Evolutionary conservation across 2,113 vertebrate species (phyloP).

Genomic region (Grammomys surdaster): DNA sequence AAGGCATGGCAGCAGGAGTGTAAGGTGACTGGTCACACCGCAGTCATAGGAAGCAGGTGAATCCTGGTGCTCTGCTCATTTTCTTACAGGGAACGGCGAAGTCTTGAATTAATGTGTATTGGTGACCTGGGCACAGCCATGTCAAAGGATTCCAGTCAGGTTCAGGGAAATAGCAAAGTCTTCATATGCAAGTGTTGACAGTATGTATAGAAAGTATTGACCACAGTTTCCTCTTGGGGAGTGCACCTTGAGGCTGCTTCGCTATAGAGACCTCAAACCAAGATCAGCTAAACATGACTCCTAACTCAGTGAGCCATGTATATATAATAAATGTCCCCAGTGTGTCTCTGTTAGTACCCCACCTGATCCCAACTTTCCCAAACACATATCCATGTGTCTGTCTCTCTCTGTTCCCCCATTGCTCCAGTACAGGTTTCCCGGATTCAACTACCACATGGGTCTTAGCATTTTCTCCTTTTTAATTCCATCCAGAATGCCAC

Average conservation of each 20-base stretch:
- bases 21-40: neutral
- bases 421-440: neutral
- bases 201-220: neutral
- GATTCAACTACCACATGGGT: no score
- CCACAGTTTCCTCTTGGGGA: neutral
- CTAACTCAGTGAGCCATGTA: neutral
- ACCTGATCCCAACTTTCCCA: neutral
- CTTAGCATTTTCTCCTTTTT: neutral
- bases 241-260: neutral
- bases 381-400: neutral
- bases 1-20: neutral
- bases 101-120: neutral
- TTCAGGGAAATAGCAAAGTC: neutral
- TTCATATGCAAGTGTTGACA: neutral
- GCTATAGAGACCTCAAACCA: neutral
- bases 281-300: neutral
- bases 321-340: neutral
- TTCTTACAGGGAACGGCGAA: neutral
- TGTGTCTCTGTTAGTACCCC: neutral
- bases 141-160: neutral
- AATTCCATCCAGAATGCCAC: neutral
- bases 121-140: neutral
- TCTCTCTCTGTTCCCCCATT: neutral
- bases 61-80: neutral
- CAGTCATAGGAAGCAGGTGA: neutral